These are phyloP conservation scores for Polypterus senegalus DNA, from an alignment of 2,113 vertebrate genomes.

Conservation along the genomic window DNA sequence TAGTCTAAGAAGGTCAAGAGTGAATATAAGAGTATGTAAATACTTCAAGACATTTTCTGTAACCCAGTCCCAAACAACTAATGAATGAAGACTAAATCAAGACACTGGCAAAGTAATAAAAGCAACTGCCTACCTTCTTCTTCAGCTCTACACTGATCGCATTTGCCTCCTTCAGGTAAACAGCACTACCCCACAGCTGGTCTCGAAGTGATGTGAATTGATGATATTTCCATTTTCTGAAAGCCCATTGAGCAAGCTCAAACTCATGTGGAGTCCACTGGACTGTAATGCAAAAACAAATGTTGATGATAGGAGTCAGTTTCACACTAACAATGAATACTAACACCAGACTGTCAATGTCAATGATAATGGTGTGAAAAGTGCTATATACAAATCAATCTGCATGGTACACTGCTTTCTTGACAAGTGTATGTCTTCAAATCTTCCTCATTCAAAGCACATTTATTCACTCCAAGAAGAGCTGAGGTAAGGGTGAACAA, in stretches of 20 bases:
- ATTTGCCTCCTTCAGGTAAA: conserved; percentile 93
- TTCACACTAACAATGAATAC: too few relatives aligned
- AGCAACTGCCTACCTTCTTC: conserved; percentile 66
- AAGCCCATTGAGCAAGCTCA: conserved; percentile 89
- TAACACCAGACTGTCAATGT: too few relatives aligned
- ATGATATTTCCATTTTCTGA: conserved; percentile 92
- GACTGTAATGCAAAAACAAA: conserved; percentile 38
- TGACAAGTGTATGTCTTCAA: too few relatives aligned
- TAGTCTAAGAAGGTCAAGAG: not conserved
- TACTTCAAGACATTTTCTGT: not conserved
- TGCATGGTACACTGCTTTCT: too few relatives aligned
- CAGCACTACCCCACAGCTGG: conserved; percentile 91
- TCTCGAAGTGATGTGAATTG: conserved; percentile 94
- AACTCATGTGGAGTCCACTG: conserved; percentile 90
- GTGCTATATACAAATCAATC: too few relatives aligned
- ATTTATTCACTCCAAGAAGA: too few relatives aligned
- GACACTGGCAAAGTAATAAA: not conserved
- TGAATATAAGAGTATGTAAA: too few relatives aligned
- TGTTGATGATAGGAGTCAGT: too few relatives aligned
- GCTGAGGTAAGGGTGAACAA: too few relatives aligned
- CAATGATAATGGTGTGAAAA: too few relatives aligned
- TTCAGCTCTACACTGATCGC: conserved; percentile 95
- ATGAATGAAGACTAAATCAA: not conserved
- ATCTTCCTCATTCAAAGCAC: too few relatives aligned
- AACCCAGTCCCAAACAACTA: not conserved